A percentile compares a stretch with the other conserved stretches of the same genome.
Conservation (phyloP, 2,888 invertebrate species). For the Autographa pulchrina region DNA sequence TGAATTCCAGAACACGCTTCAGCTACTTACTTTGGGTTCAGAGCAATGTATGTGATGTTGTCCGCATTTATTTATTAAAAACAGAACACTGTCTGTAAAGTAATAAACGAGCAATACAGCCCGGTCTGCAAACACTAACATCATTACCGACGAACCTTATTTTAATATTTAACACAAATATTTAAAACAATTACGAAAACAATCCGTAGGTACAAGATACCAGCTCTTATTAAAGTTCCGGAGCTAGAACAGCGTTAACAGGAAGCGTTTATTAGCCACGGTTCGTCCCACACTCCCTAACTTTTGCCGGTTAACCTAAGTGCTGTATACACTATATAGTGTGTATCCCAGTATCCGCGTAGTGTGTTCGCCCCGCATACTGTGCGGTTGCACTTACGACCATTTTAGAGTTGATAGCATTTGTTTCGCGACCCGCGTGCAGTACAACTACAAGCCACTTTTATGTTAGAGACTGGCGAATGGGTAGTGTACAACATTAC, state of each 20-base stretch:
- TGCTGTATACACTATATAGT: constrained; percentile 15
- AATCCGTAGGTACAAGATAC: background rate
- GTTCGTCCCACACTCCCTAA: constrained; percentile 22
- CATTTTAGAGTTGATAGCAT: constrained; percentile 27
- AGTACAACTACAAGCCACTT: constrained; percentile 19
- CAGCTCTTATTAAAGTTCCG: constrained; percentile 25
- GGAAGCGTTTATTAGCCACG: constrained; percentile 40
- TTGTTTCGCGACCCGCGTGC: constrained; percentile 36
- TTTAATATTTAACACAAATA: background rate
- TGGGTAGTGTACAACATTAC: background rate
- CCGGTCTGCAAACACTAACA: background rate
- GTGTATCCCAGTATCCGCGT: background rate
- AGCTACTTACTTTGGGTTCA: no score
- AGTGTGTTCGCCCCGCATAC: constrained; percentile 7
- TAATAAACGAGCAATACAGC: background rate
- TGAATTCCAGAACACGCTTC: no score
- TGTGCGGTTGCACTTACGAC: constrained; percentile 31
- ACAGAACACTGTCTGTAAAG: no score
- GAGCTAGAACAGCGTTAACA: constrained; percentile 8
- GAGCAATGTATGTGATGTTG: no score
- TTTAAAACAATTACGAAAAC: background rate
- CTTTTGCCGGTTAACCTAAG: constrained; percentile 32
- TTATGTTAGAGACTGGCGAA: constrained; percentile 20
- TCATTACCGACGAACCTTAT: background rate
- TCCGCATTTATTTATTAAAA: no score